Conservation (phyloP, 2,797 vertebrate species). For the Ambastaia sidthimunki region DNA sequence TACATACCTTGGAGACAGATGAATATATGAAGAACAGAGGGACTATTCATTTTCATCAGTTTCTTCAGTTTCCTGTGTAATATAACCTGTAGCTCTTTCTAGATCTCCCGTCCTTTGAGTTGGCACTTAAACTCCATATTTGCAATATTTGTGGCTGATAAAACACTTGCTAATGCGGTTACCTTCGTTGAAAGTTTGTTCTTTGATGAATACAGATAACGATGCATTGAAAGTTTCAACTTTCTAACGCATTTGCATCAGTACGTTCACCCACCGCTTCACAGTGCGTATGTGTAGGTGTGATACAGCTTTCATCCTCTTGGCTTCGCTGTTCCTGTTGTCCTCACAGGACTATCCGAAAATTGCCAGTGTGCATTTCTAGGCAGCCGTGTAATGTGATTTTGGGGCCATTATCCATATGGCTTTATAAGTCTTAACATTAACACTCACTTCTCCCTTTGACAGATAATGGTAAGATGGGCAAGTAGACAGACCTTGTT, state of each 20-base stretch:
- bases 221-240: too few species aligned
- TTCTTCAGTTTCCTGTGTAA: too few species aligned
- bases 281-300: neutral
- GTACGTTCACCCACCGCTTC: neutral
- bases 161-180: neutral
- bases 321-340: neutral
- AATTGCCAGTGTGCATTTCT: conserved; percentile 39
- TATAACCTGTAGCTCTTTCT: too few species aligned
- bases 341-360: neutral
- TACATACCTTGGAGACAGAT: conserved; percentile 34
- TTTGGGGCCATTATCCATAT: conserved; percentile 46
- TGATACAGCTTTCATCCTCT: neutral
- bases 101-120: too few species aligned
- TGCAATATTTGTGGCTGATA: neutral
- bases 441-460: conserved; percentile 26
- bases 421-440: conserved; percentile 41
- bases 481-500: conserved; percentile 42
- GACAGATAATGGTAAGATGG: conserved; percentile 36
- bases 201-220: neutral
- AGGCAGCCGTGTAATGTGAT: conserved; percentile 40
- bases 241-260: too few species aligned
- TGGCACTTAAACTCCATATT: neutral
- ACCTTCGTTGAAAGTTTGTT: neutral
- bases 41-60: neutral
- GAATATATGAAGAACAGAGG: neutral